Evolutionary conservation across 2,888 invertebrate species (phyloP).

Genomic region (Drosophila falleni): DNA sequence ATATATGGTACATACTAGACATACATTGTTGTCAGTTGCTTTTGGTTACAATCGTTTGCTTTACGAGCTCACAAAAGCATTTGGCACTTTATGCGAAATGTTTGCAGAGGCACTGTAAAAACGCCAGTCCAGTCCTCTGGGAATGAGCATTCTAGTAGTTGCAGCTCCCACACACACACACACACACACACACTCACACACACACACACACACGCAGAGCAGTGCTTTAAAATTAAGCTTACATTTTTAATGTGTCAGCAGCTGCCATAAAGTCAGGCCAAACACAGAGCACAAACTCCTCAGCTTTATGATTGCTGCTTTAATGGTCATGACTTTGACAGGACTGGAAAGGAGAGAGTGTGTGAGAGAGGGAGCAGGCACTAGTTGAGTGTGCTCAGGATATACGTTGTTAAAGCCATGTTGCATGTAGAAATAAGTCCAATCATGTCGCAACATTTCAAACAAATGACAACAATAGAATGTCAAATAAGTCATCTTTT

Average conservation of each 20-base stretch:
- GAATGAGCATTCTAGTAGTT: slow-evolving; percentile 45
- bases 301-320: slow-evolving; percentile 66
- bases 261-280: slow-evolving; percentile 35
- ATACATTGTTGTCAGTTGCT: slow-evolving; percentile 61
- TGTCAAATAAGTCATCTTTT: slow-evolving; percentile 52
- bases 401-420: slow-evolving; percentile 26
- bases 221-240: slow-evolving; percentile 66
- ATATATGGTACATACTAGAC: neutral
- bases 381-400: slow-evolving; percentile 35
- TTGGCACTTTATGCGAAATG: slow-evolving; percentile 76
- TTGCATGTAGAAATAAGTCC: slow-evolving; percentile 38
- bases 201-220: neutral
- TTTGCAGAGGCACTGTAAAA: slow-evolving; percentile 49
- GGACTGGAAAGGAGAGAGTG: neutral
- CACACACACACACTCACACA: neutral
- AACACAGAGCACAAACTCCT: slow-evolving; percentile 2
- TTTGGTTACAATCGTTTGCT: slow-evolving; percentile 70
- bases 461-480: slow-evolving; percentile 48
- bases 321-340: slow-evolving; percentile 53
- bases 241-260: slow-evolving; percentile 66
- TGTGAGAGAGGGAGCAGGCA: slow-evolving; percentile 12
- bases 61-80: slow-evolving; percentile 71
- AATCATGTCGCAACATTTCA: slow-evolving; percentile 48
- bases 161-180: slow-evolving; percentile 2
- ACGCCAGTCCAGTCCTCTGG: slow-evolving; percentile 39